Percentiles rank a stretch among this genome's conserved stretches.
phyloP scores from a whole-genome alignment of 2,797 vertebrate species.

The Halcyon smyrnensis region DNA sequence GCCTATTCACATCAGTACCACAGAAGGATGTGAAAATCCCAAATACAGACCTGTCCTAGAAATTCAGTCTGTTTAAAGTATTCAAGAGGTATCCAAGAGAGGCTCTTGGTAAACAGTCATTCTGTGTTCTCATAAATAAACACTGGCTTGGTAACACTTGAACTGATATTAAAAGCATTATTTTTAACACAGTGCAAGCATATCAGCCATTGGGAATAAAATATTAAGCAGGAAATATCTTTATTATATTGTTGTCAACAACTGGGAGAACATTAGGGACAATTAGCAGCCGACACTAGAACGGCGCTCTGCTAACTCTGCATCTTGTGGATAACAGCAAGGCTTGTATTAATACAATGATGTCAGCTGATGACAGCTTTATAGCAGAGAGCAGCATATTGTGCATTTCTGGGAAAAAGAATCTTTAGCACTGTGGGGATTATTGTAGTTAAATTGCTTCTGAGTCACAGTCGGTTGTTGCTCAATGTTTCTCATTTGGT shows the following conservation, averaged over 20 bases:
- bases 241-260: background rate
- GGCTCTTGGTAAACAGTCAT: background rate
- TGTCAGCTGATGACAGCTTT: background rate
- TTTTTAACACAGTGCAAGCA: background rate
- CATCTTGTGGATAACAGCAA: background rate
- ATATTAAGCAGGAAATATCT: background rate
- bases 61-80: background rate
- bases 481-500: background rate
- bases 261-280: background rate
- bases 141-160: background rate
- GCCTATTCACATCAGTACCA: background rate
- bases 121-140: background rate
- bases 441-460: constrained; percentile 32
- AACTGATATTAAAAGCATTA: background rate
- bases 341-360: background rate
- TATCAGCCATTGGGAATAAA: background rate
- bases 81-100: background rate
- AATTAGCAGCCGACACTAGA: background rate
- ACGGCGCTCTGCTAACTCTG: background rate
- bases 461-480: background rate
- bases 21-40: background rate
- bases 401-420: constrained; percentile 16
- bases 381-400: constrained; percentile 9
- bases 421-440: background rate
- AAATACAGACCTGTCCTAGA: background rate